phyloP scores from a whole-genome alignment of 1,140 invertebrate species.

The Conopomorpha cramerella region DNA sequence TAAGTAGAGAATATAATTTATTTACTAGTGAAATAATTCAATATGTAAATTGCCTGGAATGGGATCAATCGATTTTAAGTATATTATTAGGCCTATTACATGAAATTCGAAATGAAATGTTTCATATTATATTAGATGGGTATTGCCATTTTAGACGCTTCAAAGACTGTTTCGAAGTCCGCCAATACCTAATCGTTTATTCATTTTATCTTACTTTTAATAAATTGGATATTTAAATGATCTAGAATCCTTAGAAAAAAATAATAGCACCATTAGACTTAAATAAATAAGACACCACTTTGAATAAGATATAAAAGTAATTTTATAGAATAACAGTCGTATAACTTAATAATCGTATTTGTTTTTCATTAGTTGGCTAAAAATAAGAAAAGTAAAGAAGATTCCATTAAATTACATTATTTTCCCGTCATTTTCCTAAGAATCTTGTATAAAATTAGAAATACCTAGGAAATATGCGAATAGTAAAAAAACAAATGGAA shows the following conservation, averaged over 20 bases:
- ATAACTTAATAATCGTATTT: not conserved
- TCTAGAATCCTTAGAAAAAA: no score
- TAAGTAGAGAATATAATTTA: not conserved
- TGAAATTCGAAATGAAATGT: no score
- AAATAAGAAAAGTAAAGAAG: not conserved
- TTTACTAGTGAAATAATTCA: not conserved
- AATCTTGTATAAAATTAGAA: no score
- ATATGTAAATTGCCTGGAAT: conserved; percentile 43
- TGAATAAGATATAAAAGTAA: no score
- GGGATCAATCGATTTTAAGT: conserved; percentile 55
- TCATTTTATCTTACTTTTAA: not conserved
- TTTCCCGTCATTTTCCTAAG: not conserved
- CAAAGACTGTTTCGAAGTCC: not conserved
- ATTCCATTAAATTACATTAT: not conserved
- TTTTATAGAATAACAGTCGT: no score
- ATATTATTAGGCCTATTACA: conserved; percentile 10
- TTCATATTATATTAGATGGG: no score
- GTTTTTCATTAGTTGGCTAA: not conserved
- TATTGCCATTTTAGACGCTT: not conserved
- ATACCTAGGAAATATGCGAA: no score
- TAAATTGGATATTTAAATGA: not conserved
- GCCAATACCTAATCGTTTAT: not conserved
- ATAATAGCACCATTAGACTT: no score
- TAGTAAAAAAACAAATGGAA: no score
- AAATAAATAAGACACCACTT: no score